Conservation (phyloP, 2,797 vertebrate species). For the Microcaecilia unicolor region DNA sequence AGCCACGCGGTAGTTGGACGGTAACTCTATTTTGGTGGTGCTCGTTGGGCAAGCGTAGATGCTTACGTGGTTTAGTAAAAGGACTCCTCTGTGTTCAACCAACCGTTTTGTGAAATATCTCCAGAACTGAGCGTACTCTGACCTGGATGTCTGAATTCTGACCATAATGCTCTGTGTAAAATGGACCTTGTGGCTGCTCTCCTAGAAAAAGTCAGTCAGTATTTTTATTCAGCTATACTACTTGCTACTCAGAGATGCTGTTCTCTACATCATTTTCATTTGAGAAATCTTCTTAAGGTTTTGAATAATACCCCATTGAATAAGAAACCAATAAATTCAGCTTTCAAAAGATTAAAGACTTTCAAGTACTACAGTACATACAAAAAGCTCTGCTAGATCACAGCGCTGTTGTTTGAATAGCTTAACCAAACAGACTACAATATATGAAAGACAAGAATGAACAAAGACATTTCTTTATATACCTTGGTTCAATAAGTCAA, state of each 20-base stretch:
- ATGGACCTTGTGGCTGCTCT: no score
- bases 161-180: no score
- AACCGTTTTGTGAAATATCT: no score
- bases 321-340: conserved; percentile 37
- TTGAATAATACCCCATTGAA: conserved; percentile 23
- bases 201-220: neutral
- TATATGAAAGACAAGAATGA: conserved; percentile 25
- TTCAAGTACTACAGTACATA: conserved; percentile 26
- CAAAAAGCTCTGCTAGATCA: conserved; percentile 21
- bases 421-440: conserved; percentile 41
- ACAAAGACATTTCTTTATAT: conserved; percentile 29
- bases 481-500: conserved; percentile 23
- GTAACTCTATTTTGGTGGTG: no score
- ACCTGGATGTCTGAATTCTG: no score
- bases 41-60: no score
- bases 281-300: conserved; percentile 6
- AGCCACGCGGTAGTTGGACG: no score
- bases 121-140: no score
- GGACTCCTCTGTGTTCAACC: no score
- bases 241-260: neutral
- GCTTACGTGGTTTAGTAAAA: no score
- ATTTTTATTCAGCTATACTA: neutral
- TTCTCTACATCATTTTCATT: conserved; percentile 8
- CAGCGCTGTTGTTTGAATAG: conserved; percentile 28
- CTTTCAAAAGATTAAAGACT: conserved; percentile 48